These are phyloP conservation scores for Caenorhabditis japonica DNA, from an alignment of 2,888 invertebrate genomes.

Conservation along the genomic window DNA sequence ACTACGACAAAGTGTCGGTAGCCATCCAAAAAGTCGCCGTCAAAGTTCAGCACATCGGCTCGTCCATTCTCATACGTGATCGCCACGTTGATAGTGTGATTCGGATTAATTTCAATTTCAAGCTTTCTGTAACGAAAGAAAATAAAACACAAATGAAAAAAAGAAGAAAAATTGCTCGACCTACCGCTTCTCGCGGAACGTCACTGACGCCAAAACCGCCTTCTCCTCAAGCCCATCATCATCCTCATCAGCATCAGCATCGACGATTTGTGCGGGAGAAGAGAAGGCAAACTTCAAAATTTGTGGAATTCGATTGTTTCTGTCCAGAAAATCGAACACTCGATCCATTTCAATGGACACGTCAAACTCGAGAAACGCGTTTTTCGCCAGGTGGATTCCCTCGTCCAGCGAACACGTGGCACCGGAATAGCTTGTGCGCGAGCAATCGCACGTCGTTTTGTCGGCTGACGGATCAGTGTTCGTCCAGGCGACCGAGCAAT, in stretches of 20 bases:
- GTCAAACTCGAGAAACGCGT: conserved; percentile 60
- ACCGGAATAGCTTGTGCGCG: conserved; percentile 69
- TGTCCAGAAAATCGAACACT: conserved; percentile 36
- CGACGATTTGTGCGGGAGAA: no score
- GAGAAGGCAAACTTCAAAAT: conserved; percentile 68
- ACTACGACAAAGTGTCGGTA: conserved; percentile 70
- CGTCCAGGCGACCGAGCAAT: conserved; percentile 71
- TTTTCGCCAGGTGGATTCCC: conserved; percentile 56
- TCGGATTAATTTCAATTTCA: conserved; percentile 64
- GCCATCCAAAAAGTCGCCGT: conserved; percentile 69
- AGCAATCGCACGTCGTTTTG: conserved; percentile 69
- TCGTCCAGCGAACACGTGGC: conserved; percentile 60
- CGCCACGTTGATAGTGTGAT: conserved; percentile 64
- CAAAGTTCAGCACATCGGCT: conserved; percentile 59
- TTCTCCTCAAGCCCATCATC: conserved; percentile 14
- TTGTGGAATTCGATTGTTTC: conserved; percentile 48
- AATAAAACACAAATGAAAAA: background rate
- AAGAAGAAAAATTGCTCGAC: background rate
- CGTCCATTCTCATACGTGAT: conserved; percentile 47
- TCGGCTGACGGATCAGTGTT: conserved; percentile 62
- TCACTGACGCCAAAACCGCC: conserved; percentile 23
- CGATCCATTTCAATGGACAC: conserved; percentile 55
- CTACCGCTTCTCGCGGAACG: conserved; percentile 35
- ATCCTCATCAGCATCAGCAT: conserved; percentile 19
- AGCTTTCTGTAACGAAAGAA: conserved; percentile 53